Evolutionary conservation across 2,113 vertebrate genomes (phyloP).

Genomic region (Cyprinus carpio): DNA sequence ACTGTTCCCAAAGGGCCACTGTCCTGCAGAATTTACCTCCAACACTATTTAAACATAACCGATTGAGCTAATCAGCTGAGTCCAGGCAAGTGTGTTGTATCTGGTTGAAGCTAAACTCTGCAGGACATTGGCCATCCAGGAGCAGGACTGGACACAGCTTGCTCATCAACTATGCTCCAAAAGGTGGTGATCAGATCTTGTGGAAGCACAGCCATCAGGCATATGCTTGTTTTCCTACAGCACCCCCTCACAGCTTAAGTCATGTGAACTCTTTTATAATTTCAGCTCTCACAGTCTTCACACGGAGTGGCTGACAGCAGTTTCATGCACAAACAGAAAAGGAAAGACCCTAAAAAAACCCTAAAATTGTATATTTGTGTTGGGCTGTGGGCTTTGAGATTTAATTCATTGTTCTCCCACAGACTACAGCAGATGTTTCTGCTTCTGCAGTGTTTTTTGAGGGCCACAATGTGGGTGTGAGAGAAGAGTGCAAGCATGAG

Average conservation of each 20-base stretch:
- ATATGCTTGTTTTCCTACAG: neutral
- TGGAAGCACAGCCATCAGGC: neutral
- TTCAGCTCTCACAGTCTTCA: conserved; percentile 22
- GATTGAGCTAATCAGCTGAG: too few species aligned
- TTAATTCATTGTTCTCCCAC: conserved; percentile 44
- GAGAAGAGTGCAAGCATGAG: conserved; percentile 18
- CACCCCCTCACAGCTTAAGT: neutral
- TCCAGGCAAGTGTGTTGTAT: too few species aligned
- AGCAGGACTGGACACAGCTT: too few species aligned
- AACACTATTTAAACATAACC: too few species aligned
- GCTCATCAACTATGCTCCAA: neutral
- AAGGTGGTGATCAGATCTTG: neutral
- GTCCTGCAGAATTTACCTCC: too few species aligned
- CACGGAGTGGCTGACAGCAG: conserved; percentile 43
- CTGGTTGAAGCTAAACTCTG: too few species aligned
- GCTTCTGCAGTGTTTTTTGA: conserved; percentile 41
- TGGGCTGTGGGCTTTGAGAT: conserved; percentile 41
- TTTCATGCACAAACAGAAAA: conserved; percentile 36
- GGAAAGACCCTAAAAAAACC: conserved; percentile 40
- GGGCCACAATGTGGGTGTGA: conserved; percentile 8
- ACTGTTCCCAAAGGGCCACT: too few species aligned
- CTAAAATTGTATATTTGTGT: conserved; percentile 14
- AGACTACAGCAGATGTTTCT: conserved; percentile 37
- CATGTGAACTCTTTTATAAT: neutral
- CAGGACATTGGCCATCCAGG: too few species aligned